Evolutionary conservation across 2,888 invertebrate species (phyloP).

Genomic region (Branchellion lobata): DNA sequence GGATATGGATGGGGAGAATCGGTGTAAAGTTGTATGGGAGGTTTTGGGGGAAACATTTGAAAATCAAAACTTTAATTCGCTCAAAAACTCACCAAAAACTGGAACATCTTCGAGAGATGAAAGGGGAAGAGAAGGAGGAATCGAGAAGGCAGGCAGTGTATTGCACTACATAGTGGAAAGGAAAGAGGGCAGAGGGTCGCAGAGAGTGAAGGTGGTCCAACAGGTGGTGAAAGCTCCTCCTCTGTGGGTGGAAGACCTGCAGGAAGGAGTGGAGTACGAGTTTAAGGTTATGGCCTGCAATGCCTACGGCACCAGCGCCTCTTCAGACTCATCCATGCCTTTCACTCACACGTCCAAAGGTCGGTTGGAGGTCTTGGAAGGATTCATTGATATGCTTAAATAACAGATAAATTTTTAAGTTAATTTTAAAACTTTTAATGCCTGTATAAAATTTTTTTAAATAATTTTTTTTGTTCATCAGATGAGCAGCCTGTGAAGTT

Average conservation of each 20-base stretch:
- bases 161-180: conserved; percentile 50
- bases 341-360: conserved; percentile 44
- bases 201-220: conserved; percentile 90
- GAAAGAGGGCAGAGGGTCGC: conserved; percentile 55
- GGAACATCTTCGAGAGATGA: neutral
- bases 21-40: conserved; percentile 31
- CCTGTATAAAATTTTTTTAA: neutral
- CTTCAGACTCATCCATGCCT: conserved; percentile 68
- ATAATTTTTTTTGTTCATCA: conserved; percentile 31
- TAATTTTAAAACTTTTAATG: neutral
- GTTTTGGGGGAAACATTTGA: neutral
- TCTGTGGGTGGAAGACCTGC: conserved; percentile 64
- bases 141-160: neutral
- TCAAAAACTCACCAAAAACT: neutral
- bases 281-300: conserved; percentile 84
- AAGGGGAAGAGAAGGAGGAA: neutral
- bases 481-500: conserved; percentile 56
- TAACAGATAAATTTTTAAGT: neutral
- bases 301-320: conserved; percentile 87
- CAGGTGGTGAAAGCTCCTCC: conserved; percentile 69
- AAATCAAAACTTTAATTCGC: neutral
- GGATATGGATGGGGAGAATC: neutral
- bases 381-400: neutral
- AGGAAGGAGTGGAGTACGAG: conserved; percentile 87
- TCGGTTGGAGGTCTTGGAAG: no score